These are phyloP conservation scores for Chloropsis cyanopogon DNA, from an alignment of 2,113 vertebrate species.

Conservation along the genomic window DNA sequence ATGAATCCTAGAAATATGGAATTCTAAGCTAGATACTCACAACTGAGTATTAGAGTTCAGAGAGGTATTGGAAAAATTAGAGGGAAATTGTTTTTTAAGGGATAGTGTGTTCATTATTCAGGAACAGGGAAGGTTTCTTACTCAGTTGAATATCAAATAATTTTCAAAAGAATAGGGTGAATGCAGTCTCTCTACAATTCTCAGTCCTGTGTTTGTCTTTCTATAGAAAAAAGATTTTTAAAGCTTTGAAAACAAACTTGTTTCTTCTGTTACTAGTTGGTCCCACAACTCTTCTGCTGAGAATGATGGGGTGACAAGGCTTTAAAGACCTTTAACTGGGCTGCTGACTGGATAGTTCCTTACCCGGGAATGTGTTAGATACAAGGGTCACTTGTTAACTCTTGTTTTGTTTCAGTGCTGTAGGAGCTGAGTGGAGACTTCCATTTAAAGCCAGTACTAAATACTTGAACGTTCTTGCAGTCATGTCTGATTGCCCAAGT, in stretches of 20 bases:
- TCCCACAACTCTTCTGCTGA: neutral
- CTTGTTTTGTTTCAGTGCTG: neutral
- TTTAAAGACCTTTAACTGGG: neutral
- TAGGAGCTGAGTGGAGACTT: neutral
- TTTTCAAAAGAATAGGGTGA: neutral
- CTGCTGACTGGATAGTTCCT: neutral
- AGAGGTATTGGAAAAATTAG: neutral
- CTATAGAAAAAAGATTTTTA: neutral
- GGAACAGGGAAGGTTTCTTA: neutral
- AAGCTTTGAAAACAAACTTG: constrained; percentile 19
- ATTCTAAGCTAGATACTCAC: neutral
- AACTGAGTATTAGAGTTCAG: neutral
- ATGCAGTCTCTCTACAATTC: neutral
- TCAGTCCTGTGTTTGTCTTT: neutral
- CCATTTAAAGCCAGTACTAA: neutral
- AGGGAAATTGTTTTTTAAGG: neutral
- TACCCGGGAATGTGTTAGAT: neutral
- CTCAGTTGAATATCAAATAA: neutral
- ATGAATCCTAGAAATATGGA: neutral
- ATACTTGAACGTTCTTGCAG: neutral
- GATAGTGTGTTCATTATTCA: neutral
- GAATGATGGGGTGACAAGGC: neutral
- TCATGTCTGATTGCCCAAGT: neutral
- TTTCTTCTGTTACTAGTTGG: neutral
- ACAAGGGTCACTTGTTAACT: neutral